Evolutionary conservation across 2,113 vertebrate species (phyloP).

Genomic region (Calyptommatus sinebrachiatus): DNA sequence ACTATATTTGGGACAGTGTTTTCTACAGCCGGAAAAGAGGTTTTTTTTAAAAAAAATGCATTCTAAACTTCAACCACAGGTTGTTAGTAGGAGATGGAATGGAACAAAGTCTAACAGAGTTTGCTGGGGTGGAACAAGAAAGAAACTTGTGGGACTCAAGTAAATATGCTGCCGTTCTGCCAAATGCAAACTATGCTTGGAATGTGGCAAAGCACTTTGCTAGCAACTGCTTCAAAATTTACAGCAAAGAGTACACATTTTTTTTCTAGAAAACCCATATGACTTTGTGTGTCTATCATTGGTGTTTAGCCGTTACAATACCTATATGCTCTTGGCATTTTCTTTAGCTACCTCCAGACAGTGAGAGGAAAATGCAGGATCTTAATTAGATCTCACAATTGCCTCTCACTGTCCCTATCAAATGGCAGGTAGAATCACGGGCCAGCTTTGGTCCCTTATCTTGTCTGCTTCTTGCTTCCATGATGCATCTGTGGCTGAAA

Average conservation of each 20-base stretch:
- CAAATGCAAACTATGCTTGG: slow-evolving; percentile 51
- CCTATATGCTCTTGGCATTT: neutral
- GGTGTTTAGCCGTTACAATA: neutral
- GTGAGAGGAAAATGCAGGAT: too few species aligned
- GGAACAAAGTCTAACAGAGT: slow-evolving; percentile 8
- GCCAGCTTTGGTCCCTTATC: too few species aligned
- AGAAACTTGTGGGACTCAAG: neutral
- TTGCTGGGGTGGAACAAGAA: neutral
- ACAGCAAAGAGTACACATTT: neutral
- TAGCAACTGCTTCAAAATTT: neutral
- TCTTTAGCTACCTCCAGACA: neutral
- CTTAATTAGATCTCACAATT: too few species aligned
- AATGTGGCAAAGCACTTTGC: slow-evolving; percentile 53
- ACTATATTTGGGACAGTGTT: neutral
- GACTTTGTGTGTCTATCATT: neutral
- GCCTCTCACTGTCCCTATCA: too few species aligned
- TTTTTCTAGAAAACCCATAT: neutral
- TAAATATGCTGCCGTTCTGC: slow-evolving; percentile 46
- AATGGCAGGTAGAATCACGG: too few species aligned
- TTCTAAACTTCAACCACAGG: neutral
- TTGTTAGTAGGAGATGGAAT: slow-evolving; percentile 3
- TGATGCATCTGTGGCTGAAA: too few species aligned
- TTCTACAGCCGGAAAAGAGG: neutral
- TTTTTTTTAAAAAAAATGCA: neutral
- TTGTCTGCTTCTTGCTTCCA: too few species aligned